phyloP scores from a whole-genome alignment of 2,113 vertebrate species.

The Pongo pygmaeus region DNA sequence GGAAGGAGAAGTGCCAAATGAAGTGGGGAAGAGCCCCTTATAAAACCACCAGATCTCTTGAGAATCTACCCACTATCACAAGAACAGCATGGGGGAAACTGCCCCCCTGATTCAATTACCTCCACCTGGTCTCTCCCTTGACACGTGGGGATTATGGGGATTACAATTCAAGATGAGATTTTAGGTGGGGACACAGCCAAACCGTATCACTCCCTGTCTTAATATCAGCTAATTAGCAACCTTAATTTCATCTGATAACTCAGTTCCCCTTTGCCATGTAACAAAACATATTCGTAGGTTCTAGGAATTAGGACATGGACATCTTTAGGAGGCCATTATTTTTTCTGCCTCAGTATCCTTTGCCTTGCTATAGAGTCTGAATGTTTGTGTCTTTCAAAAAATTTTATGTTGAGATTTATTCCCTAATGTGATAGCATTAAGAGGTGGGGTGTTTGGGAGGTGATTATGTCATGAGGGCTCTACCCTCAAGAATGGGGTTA shows the following conservation, averaged over 20 bases:
- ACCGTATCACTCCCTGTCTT: neutral
- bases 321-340: neutral
- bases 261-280: neutral
- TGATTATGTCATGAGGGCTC: neutral
- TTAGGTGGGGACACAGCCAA: no score
- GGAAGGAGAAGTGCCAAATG: no score
- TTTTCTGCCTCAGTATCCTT: neutral
- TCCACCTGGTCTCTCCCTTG: no score
- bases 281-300: neutral
- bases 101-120: no score
- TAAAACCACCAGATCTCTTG: no score
- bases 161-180: no score
- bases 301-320: neutral
- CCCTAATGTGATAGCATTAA: neutral
- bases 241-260: neutral
- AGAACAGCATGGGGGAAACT: no score
- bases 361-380: neutral
- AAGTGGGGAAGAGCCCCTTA: no score
- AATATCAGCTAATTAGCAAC: neutral
- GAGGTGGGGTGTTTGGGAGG: neutral
- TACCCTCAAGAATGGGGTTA: neutral
- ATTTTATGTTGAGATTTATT: neutral
- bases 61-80: no score
- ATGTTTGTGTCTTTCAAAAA: neutral
- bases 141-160: no score